Base-by-base conservation (phyloP, 2,113 vertebrate genomes). In the Pimephales promelas region DNA sequence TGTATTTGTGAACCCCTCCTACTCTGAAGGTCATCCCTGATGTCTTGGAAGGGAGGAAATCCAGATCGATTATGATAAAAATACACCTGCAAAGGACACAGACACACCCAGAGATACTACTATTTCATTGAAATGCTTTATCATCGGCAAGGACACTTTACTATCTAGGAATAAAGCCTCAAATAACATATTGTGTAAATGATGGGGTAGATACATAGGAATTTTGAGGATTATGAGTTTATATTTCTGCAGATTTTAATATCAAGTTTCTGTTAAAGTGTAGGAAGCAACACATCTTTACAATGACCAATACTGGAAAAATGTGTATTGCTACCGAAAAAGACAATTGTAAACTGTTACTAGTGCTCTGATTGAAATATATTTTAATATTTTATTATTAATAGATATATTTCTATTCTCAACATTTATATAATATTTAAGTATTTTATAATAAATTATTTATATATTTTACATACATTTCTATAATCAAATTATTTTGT, bases 1-100 rank as follows among this genome's bases (percentile, higher is more conserved):
- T 75, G 56, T 49, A 34, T 75, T 74, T 64, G 70, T 62, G 26
- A 36, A 26, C 16, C 31, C 47, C 79, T 70, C 31, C 45, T 70
- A 22, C 28, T 52, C 8, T 84, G 76, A 84, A 84, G 83, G 83
- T 84, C 83, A 80, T 24, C 75, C 75, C 20, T 71, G 18, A 79
- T 56, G 26, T 16, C 43, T 52, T n/a, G 18, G 10, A 11, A 40
- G 5, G 20, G 45, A 56, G 57, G n/a, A 79, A 34, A 59, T 9
- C 28, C 56, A 73, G 83, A 80, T 80, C 56, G 40, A 80, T 84
- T 73, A 52, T 84, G 77, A 73, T 62, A 80, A 62, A 84, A 80
- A 84, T 84, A 84, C 76, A 80, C 76, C 54, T 80, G 70, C 14
- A 10, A 73, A 61, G 59, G 68, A 26, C 73, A 49, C 5, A 81